These are phyloP conservation scores for Lindbergichthys nudifrons DNA, from an alignment of 2,797 vertebrate genomes.

Conservation along the genomic window DNA sequence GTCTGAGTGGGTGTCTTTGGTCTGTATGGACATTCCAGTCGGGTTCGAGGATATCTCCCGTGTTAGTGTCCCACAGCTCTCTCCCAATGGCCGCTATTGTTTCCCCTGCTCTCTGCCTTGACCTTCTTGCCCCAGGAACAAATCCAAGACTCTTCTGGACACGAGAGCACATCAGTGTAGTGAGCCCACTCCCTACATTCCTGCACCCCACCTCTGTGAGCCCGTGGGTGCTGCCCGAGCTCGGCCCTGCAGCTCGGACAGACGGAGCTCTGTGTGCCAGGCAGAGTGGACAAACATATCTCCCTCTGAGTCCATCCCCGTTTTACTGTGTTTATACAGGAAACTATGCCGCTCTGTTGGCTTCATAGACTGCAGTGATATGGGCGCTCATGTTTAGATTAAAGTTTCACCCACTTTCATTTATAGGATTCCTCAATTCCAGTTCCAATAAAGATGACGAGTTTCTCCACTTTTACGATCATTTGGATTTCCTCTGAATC, in stretches of 20 bases:
- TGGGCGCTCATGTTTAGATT: constrained; percentile 18
- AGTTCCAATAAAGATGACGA: constrained; percentile 20
- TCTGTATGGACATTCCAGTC: constrained; percentile 80
- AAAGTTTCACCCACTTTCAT: constrained; percentile 32
- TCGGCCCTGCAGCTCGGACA: constrained; percentile 61
- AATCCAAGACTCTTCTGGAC: constrained; percentile 79
- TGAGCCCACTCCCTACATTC: constrained; percentile 81
- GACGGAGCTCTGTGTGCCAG: constrained; percentile 66
- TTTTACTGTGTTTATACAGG: constrained; percentile 60
- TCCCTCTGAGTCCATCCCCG: constrained; percentile 22
- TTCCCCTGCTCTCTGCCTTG: constrained; percentile 53
- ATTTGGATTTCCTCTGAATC: constrained; percentile 18
- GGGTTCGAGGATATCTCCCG: constrained; percentile 79
- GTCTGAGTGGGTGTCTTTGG: constrained; percentile 75
- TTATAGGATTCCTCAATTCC: constrained; percentile 27
- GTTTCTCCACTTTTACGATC: background rate
- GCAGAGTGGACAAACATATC: constrained; percentile 67
- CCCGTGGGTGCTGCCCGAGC: constrained; percentile 73
- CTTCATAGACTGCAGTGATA: constrained; percentile 5
- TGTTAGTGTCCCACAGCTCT: constrained; percentile 83
- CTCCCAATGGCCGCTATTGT: constrained; percentile 81
- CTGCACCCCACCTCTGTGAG: constrained; percentile 66
- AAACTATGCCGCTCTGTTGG: constrained; percentile 60
- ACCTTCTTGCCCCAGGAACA: constrained; percentile 70
- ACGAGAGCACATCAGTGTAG: constrained; percentile 66